Base-by-base conservation (phyloP, 2,888 invertebrate genomes). In the Tinea semifulvella region DNA sequence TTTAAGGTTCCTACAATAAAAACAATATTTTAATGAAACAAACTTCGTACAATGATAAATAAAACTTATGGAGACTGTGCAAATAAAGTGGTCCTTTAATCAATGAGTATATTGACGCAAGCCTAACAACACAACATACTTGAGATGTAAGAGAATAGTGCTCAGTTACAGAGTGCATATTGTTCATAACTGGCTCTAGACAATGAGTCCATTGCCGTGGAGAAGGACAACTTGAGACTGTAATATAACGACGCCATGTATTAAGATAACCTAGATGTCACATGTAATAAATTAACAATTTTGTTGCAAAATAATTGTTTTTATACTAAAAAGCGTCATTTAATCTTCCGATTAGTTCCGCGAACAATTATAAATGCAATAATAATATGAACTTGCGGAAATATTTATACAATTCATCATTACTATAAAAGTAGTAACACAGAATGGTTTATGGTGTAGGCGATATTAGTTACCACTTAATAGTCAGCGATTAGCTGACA, bases 201-300 rank as follows among this genome's bases (percentile, higher is more conserved):
- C 73, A 77, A 77, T 75, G 64, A 66, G 58, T 57, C 65, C 63
- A 66, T 69, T 65, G 63, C 69, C 68, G 74, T 71, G 65, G 67
- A 71, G 76, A 77, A 80, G 80, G 80, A 62, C 74, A 68, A 63
- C 54, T 60, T 65, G 68, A 52, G 68, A 55, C 63, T 61, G 73
- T 70, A 38, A 38, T 19, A 70, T 72, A 72, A 76, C 68, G 67
- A 63, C 60, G n/a, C n/a, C n/a, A n/a, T 65, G 69, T 40, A 36
- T 36, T 18, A 36, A n/a, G 16, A 36, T 18, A 36, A 36, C 17
- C 13, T 14, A 31, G 31, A 31, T 36, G 36, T 36, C 36, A 36
- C 18, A 36, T 18, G 16, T 36, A 36, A 17, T 18, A 22, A 22
- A 17, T 18, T 36, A 36, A 36, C 6, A 36, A 36, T 14, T 2